These are phyloP conservation scores for Pantelozetes paolii DNA, from an alignment of 2,888 invertebrate species.

Conservation along the genomic window DNA sequence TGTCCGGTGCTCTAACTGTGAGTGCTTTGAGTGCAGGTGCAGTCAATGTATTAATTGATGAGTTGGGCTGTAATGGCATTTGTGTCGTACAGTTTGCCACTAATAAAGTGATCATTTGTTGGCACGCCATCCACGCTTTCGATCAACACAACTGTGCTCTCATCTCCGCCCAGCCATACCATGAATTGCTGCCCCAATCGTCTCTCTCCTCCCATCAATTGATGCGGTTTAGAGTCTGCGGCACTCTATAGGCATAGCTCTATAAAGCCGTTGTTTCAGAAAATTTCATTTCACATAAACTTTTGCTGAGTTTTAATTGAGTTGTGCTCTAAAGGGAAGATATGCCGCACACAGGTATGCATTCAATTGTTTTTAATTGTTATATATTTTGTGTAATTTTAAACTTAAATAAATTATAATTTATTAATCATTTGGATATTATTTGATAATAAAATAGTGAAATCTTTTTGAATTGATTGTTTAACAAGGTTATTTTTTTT, in stretches of 20 bases:
- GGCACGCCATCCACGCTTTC: slow-evolving; percentile 4
- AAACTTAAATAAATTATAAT: no score
- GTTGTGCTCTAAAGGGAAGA: background rate
- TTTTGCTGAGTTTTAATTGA: background rate
- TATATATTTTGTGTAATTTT: background rate
- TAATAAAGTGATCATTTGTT: slow-evolving; percentile 22
- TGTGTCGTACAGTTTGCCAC: background rate
- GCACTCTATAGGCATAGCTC: background rate
- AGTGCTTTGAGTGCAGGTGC: background rate
- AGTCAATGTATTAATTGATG: slow-evolving; percentile 23
- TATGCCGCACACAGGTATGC: slow-evolving; percentile 16
- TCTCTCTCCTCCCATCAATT: slow-evolving; percentile 31
- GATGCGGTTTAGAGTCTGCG: slow-evolving; percentile 24
- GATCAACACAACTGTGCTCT: slow-evolving; percentile 7
- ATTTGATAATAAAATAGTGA: no score
- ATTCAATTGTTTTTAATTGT: background rate
- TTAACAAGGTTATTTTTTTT: no score
- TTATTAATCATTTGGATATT: no score
- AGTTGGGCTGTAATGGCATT: background rate
- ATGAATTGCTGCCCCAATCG: background rate
- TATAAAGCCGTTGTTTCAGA: background rate
- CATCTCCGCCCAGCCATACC: background rate
- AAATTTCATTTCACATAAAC: background rate
- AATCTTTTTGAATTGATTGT: no score
- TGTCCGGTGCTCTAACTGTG: background rate